Conservation (phyloP, 2,888 invertebrate genomes). For the Cheilosia soror region DNA sequence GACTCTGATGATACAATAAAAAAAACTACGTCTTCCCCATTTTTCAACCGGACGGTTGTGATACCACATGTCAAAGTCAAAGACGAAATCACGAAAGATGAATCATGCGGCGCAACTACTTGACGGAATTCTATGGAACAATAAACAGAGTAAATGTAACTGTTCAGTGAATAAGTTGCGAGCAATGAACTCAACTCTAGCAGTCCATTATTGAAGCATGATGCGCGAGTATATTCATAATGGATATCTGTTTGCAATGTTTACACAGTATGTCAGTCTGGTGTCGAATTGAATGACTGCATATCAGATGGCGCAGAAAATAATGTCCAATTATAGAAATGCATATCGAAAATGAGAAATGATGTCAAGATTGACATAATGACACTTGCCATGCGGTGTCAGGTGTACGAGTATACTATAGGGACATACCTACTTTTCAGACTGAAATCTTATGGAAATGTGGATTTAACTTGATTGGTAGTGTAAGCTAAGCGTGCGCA, state of each 20-base stretch:
- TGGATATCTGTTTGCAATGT: slow-evolving; percentile 8
- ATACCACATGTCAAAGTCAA: neutral
- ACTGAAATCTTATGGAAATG: neutral
- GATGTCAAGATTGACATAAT: neutral
- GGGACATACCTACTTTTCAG: neutral
- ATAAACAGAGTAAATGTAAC: slow-evolving; percentile 24
- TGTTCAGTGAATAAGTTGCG: slow-evolving; percentile 25
- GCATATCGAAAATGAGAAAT: neutral
- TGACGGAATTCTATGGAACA: slow-evolving; percentile 26
- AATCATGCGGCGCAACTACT: slow-evolving; percentile 22
- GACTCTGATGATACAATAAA: neutral
- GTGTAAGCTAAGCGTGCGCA: too few relatives aligned
- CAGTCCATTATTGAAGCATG: slow-evolving; percentile 1
- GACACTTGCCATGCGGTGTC: neutral
- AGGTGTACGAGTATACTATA: neutral
- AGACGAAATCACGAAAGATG: slow-evolving; percentile 13
- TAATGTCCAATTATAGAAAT: slow-evolving; percentile 5
- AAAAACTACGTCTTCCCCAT: neutral
- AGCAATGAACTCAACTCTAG: slow-evolving; percentile 32
- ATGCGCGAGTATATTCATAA: neutral
- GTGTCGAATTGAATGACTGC: slow-evolving; percentile 30
- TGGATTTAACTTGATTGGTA: too few relatives aligned
- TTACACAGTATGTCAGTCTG: slow-evolving; percentile 22
- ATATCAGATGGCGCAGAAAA: slow-evolving; percentile 29
- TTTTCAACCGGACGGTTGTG: neutral